A percentile compares a stretch with the other conserved stretches of the same genome.
Conservation (phyloP, 2,888 invertebrate species). For the Lymantria monacha region DNA sequence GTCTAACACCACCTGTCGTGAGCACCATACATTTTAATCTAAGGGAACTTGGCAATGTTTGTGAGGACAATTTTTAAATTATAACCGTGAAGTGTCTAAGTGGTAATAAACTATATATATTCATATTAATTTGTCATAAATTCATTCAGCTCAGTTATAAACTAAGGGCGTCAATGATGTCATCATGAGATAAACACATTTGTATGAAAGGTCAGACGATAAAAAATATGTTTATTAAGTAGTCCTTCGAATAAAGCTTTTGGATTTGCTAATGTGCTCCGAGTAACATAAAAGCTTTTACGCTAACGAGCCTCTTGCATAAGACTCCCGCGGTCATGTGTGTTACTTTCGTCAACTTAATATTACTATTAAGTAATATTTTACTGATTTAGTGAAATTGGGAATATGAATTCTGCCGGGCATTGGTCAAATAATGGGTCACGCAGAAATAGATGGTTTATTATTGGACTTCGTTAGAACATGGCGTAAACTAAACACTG, state of each 20-base stretch:
- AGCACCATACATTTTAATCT: slow-evolving; percentile 48
- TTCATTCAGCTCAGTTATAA: slow-evolving; percentile 19
- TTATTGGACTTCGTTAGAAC: slow-evolving; percentile 67
- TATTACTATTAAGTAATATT: slow-evolving; percentile 61
- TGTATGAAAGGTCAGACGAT: slow-evolving; percentile 27
- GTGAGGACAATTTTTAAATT: slow-evolving; percentile 28
- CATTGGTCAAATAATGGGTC: slow-evolving; percentile 67
- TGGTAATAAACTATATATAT: slow-evolving; percentile 43
- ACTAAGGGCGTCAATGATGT: slow-evolving; percentile 19
- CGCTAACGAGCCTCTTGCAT: slow-evolving; percentile 50
- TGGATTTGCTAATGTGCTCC: slow-evolving; percentile 45
- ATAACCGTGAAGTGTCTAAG: slow-evolving; percentile 57
- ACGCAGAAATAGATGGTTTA: slow-evolving; percentile 63
- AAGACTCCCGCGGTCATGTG: slow-evolving; percentile 43
- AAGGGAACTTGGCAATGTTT: slow-evolving; percentile 31
- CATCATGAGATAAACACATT: slow-evolving; percentile 31
- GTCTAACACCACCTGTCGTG: slow-evolving; percentile 67
- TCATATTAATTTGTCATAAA: slow-evolving; percentile 21
- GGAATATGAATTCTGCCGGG: slow-evolving; percentile 45
- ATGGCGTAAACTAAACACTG: slow-evolving; percentile 45
- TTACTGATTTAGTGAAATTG: slow-evolving; percentile 62
- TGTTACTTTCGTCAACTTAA: slow-evolving; percentile 40
- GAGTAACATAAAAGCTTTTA: slow-evolving; percentile 55
- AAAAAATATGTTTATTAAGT: slow-evolving; percentile 36
- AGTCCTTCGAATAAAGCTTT: slow-evolving; percentile 37